Base-by-base conservation (phyloP, 2,888 invertebrate species). In the Dolichomitus sp. region DNA sequence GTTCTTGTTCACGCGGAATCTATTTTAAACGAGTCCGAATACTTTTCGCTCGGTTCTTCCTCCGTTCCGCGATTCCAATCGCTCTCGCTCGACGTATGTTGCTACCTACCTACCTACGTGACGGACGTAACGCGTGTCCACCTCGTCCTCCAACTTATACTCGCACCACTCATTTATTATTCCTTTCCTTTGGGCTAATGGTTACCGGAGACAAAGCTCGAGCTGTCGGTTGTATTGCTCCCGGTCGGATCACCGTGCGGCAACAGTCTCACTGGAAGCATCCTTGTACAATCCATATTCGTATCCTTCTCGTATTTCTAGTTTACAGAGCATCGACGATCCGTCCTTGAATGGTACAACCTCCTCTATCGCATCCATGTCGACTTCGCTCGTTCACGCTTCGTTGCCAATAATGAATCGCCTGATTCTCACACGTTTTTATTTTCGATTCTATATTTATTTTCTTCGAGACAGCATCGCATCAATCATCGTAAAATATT, bases 21-120 rank as follows among this genome's bases (percentile, higher is more conserved):
- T 86, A 85, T 86, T 86, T 86, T 81, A 86, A 86, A 85, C 86
- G 80, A 86, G 84, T 85, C 81, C 80, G 80, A 85, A 85, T 86
- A 79, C 84, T 86, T 82, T 81, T 85, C 74, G 77, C 83, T 81
- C 69, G 77, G 76, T 83, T 80, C 66, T 83, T 80, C 80, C 80
- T 65, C 65, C 80, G 80, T 83, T 80, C 63, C 77, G 80, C 83
- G 83, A 83, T 83, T 83, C 83, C 80, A 69, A 83, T 83, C 83
- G 80, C 68, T 75, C 59, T 17, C 54, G 30, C n/a, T 33, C 27
- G 50, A 73, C 59, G 59, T 63, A 69, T 61, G 61, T 59, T 30
- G 30, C 65, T 63, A 54, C 48, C 42, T 72, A 48, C 54, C 30
- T 63, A 65, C 30, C 30, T 65, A 70, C 74, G 59, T 66, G 69